phyloP scores from a whole-genome alignment of 2,888 invertebrate genomes.

The Sinentomon sp. region DNA sequence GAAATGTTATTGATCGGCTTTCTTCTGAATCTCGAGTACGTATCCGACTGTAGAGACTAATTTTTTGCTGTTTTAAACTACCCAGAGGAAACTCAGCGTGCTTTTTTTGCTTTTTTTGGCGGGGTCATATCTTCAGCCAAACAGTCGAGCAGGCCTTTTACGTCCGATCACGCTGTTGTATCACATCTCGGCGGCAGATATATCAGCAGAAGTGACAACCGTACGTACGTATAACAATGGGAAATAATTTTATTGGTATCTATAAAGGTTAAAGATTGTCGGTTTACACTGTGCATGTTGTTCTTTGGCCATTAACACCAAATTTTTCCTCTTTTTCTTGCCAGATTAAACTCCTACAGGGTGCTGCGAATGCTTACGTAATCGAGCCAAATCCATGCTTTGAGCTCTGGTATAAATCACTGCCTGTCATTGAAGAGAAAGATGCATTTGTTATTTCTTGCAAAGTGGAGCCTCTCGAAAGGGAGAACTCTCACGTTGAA shows the following conservation, averaged over 20 bases:
- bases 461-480: constrained; percentile 59
- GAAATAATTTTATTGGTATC: too few species aligned
- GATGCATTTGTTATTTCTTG: constrained; percentile 73
- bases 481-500: too few species aligned
- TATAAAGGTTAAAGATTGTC: too few species aligned
- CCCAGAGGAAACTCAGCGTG: too few species aligned
- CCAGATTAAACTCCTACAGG: constrained; percentile 75
- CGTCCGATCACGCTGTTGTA: too few species aligned
- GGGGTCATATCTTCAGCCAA: neutral
- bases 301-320: neutral
- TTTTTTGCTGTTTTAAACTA: neutral
- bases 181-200: too few species aligned
- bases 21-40: too few species aligned
- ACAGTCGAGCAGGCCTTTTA: too few species aligned
- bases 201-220: too few species aligned
- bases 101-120: constrained; percentile 1
- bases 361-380: constrained; percentile 82
- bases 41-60: too few species aligned
- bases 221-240: too few species aligned
- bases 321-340: constrained; percentile 9
- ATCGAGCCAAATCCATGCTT: constrained; percentile 60
- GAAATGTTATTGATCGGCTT: too few species aligned
- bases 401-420: constrained; percentile 82
- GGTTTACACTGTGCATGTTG: neutral
- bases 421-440: constrained; percentile 67